Percentiles rank a stretch among this genome's conserved stretches.
phyloP scores from a whole-genome alignment of 2,797 vertebrate species.

The Adelosebastes latens region DNA sequence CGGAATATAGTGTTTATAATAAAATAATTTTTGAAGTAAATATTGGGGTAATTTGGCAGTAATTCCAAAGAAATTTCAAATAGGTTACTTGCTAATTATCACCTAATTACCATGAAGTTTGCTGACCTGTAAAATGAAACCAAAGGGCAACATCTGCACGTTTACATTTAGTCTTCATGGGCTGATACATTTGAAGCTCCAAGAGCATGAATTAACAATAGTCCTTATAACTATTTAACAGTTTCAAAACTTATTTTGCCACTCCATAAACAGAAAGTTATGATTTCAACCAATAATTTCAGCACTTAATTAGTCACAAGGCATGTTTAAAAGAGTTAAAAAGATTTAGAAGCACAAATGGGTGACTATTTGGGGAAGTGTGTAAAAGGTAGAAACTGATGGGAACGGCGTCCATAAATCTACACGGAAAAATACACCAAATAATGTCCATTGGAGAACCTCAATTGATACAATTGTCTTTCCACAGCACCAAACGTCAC shows the following conservation, averaged over 20 bases:
- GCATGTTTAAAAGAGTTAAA: neutral
- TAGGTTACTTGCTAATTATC: too few relatives aligned
- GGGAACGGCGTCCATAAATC: neutral
- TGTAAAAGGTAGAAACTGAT: neutral
- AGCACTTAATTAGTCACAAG: too few relatives aligned
- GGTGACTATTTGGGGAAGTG: neutral
- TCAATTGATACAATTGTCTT: constrained; percentile 28
- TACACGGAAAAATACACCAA: neutral
- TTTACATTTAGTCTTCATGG: neutral
- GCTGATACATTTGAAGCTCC: neutral
- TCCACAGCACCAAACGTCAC: constrained; percentile 75
- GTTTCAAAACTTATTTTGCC: neutral
- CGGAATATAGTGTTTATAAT: too few relatives aligned
- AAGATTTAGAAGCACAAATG: neutral
- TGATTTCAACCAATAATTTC: neutral
- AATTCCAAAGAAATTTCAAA: too few relatives aligned
- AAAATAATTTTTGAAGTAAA: too few relatives aligned
- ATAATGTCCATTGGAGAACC: constrained; percentile 1
- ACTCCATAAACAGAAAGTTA: neutral
- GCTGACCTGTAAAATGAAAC: too few relatives aligned
- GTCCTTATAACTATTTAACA: neutral
- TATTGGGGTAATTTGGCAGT: too few relatives aligned
- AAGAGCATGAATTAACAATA: neutral
- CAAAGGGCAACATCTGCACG: neutral
- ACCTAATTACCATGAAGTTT: too few relatives aligned